These are phyloP conservation scores for Carterocephalus palaemon DNA, from an alignment of 2,888 invertebrate species.

Conservation along the genomic window DNA sequence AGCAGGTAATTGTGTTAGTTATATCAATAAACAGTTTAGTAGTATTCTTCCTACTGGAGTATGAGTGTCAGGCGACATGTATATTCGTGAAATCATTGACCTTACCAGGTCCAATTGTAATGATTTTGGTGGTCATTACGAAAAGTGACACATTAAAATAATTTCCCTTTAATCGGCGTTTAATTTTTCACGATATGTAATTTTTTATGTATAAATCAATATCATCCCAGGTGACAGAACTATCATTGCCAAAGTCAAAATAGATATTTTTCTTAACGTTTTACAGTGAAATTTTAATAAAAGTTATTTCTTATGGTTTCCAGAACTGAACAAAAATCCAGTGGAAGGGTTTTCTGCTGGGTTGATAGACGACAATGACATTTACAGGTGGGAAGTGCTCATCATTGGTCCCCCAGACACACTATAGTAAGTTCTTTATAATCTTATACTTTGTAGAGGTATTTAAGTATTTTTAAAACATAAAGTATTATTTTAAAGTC, in stretches of 20 bases:
- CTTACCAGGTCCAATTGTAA: constrained; percentile 73
- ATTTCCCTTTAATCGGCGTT: background rate
- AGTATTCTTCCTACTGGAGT: constrained; percentile 27
- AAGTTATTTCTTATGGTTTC: constrained; percentile 51
- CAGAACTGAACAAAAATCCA: constrained; percentile 99
- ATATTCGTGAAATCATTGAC: constrained; percentile 72
- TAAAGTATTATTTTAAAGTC: constrained; percentile 8
- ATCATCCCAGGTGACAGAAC: constrained; percentile 58
- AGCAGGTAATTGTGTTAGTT: constrained; percentile 85
- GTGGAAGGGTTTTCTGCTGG: constrained; percentile 99
- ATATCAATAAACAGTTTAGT: constrained; percentile 4
- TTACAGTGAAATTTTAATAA: no score
- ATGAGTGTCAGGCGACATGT: constrained; percentile 54
- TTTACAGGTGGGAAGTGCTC: constrained; percentile 99
- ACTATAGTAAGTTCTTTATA: constrained; percentile 89
- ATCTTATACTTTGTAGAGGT: background rate
- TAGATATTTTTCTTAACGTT: constrained; percentile 16
- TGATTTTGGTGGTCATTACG: constrained; percentile 42
- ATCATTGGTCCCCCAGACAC: constrained; percentile 99
- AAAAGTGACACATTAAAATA: constrained; percentile 9
- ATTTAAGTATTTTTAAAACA: constrained; percentile 28
- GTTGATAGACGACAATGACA: constrained; percentile 99
- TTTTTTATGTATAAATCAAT: constrained; percentile 60
- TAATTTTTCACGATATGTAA: constrained; percentile 19
- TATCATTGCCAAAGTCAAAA: constrained; percentile 48